Base-by-base conservation (phyloP, 2,888 invertebrate genomes). In the Peribatodes rhomboidaria region DNA sequence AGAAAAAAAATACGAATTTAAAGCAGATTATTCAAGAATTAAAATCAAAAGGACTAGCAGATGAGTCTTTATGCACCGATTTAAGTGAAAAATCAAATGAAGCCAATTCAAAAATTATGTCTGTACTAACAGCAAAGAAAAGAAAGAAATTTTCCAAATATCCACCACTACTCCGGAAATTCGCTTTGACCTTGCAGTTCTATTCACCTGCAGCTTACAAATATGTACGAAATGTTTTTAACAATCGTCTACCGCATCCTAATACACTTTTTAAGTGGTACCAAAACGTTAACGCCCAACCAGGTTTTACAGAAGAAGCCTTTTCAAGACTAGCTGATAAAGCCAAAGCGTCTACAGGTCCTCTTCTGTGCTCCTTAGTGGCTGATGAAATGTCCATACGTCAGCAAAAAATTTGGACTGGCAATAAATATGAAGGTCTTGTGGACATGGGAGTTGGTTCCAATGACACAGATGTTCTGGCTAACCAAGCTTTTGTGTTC, bases 371-470 rank as follows among this genome's bases (percentile, higher is more conserved):
- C 41, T 41, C 41, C 41, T 41, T 41, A 41, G 41, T 41, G 41
- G 41, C 41, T 41, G 41, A 73, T 57, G 75, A 76, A 57, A 75
- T 76, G 70, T 52, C 71, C 8, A 72, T 77, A 9, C 37, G 74
- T 2, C 54, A 59, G 11, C 72, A 74, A 58, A 69, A 66, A 18
- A 65, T 61, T 27, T 74, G 72, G 72, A 65, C 61, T 3, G 71
- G 73, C 1, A 70, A 71, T 27, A 33, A 14, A 8, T 69, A 66
- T 62, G 61, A 67, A 41, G 41, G 14, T 41, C 16, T 41, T 41
- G 41, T 41, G 41, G 41, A 16, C 41, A 41, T 69, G 53, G 73
- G 72, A 13, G 14, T 61, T 1, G 70, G 61, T n/a, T 52, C 14
- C 16, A 54, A 57, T 1, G 72, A 73, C 9, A 56, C 8, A 7